Evolutionary conservation across 2,888 invertebrate species (phyloP).

Genomic region (Cerastoderma edule): DNA sequence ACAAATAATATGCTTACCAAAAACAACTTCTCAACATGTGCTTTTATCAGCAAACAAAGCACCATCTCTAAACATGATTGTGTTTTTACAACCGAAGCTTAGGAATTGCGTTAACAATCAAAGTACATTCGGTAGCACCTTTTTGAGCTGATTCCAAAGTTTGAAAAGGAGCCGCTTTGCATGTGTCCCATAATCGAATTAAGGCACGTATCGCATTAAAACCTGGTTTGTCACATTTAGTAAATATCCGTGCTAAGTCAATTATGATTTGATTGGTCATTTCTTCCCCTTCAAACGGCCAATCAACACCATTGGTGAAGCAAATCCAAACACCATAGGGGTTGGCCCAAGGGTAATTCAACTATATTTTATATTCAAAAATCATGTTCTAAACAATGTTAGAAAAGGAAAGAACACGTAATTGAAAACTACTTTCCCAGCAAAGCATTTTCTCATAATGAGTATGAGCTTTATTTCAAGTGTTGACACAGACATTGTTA

Average conservation of each 20-base stretch:
- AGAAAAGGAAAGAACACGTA: no score
- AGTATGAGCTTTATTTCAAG: no score
- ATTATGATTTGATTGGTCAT: neutral
- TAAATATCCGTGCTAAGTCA: constrained; percentile 13
- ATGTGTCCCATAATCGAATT: constrained; percentile 11
- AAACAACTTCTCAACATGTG: neutral
- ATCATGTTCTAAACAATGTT: no score
- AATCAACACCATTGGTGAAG: neutral
- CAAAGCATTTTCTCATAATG: no score
- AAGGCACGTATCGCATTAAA: neutral
- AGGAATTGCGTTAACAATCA: neutral
- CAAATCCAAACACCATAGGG: constrained; percentile 1
- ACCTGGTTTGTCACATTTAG: constrained; percentile 12
- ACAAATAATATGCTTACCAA: no score
- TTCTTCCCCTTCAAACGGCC: neutral
- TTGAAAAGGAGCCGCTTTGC: constrained; percentile 12
- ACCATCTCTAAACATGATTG: neutral
- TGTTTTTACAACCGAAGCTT: neutral
- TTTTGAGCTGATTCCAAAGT: neutral
- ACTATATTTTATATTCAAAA: no score
- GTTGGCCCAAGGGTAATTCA: no score
- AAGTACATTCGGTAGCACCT: neutral
- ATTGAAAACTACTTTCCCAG: no score
- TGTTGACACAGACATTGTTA: no score
- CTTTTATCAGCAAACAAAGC: neutral